These are phyloP conservation scores for Xiphydria camelus DNA, from an alignment of 2,888 invertebrate species.

Conservation along the genomic window DNA sequence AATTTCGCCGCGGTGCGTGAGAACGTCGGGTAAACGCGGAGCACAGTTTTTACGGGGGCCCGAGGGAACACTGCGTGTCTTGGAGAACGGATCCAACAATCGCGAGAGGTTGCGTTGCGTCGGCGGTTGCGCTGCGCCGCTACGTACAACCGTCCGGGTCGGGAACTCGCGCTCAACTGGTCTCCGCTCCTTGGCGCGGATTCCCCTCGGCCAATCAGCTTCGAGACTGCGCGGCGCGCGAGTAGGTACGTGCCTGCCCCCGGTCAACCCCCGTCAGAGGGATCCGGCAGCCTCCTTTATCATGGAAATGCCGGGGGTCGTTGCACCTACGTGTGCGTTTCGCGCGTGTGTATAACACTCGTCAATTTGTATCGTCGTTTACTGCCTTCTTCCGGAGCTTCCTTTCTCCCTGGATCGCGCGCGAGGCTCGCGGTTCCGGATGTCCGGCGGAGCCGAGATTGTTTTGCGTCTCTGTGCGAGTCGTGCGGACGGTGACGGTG, in stretches of 20 bases:
- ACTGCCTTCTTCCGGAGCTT: no score
- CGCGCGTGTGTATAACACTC: background rate
- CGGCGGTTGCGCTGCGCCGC: constrained; percentile 9
- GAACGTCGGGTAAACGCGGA: background rate
- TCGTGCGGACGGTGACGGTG: no score
- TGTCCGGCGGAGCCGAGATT: no score
- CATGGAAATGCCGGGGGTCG: constrained; percentile 16
- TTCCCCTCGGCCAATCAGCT: constrained; percentile 42
- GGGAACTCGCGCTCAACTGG: constrained; percentile 56
- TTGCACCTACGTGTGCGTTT: background rate
- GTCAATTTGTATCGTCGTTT: background rate
- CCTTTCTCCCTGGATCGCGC: no score
- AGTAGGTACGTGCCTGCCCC: constrained; percentile 1
- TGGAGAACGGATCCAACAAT: no score
- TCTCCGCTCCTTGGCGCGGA: constrained; percentile 49
- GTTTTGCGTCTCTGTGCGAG: no score
- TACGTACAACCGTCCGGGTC: constrained; percentile 45
- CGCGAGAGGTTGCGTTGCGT: constrained; percentile 8
- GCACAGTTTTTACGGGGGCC: no score
- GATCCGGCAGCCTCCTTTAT: constrained; percentile 13
- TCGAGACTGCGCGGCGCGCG: constrained; percentile 51
- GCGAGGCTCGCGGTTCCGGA: no score
- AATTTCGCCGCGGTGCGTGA: background rate
- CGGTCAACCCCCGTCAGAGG: constrained; percentile 3
- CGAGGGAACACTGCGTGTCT: no score